Evolutionary conservation across 2,888 invertebrate genomes (phyloP).

Genomic region (Leistus spinibarbis): DNA sequence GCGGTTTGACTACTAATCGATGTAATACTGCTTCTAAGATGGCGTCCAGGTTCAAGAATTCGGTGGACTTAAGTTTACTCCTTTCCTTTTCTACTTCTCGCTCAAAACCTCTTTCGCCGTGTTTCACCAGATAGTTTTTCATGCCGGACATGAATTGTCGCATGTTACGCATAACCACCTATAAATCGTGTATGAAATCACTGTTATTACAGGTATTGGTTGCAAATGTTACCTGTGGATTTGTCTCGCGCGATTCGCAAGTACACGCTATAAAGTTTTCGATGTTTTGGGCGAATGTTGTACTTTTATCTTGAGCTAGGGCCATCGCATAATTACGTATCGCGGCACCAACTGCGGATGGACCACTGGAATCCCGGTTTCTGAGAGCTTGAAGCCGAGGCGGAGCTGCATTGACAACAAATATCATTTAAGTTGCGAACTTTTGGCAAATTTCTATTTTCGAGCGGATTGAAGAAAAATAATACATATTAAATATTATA

Average conservation of each 20-base stretch:
- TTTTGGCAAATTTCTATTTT: not conserved
- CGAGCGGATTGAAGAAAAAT: not conserved
- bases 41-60: conserved; percentile 94
- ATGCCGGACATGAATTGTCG: conserved; percentile 98
- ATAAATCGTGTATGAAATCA: not conserved
- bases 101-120: conserved; percentile 92
- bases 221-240: conserved; percentile 72
- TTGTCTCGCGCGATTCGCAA: conserved; percentile 84
- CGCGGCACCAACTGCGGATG: conserved; percentile 71
- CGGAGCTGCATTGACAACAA: conserved; percentile 65
- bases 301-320: conserved; percentile 81
- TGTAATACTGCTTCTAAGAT: conserved; percentile 95
- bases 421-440: not conserved
- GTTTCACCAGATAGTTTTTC: conserved; percentile 96
- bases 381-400: conserved; percentile 74
- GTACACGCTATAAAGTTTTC: conserved; percentile 94
- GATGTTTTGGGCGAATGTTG: conserved; percentile 90
- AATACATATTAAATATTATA: no score
- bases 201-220: no score
- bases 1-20: conserved; percentile 83
- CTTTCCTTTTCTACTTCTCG: conserved; percentile 88
- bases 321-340: conserved; percentile 80
- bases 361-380: conserved; percentile 62
- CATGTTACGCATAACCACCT: conserved; percentile 87
- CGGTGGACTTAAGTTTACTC: conserved; percentile 83